phyloP scores from a whole-genome alignment of 2,888 invertebrate genomes.

The Philopedon plagiatum region DNA sequence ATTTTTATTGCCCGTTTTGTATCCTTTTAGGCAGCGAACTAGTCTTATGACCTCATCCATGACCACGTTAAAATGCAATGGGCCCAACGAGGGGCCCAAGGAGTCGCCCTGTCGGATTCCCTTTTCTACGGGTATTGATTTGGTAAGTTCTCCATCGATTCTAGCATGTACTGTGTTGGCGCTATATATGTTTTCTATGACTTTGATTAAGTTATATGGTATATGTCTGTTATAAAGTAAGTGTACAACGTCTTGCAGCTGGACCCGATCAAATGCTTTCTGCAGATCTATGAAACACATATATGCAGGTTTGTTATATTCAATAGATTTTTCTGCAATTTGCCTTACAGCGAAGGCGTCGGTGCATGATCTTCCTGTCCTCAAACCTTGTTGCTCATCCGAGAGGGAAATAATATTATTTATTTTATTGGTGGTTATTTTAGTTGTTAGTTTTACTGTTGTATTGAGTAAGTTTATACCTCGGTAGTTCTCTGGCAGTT shows the following conservation, averaged over 20 bases:
- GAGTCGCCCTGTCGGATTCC: neutral
- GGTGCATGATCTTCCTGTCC: constrained; percentile 18
- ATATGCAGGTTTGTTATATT: constrained; percentile 30
- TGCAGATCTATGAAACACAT: constrained; percentile 21
- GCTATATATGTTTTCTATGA: too few relatives aligned
- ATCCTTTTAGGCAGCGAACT: neutral
- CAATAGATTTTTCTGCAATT: constrained; percentile 30
- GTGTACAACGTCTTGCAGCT: constrained; percentile 11
- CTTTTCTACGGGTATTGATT: too few relatives aligned
- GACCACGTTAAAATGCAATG: too few relatives aligned
- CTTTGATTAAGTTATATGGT: too few relatives aligned
- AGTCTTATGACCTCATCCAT: neutral
- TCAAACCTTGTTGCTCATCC: constrained; percentile 22
- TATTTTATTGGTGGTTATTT: constrained; percentile 21
- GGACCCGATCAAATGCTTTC: too few relatives aligned
- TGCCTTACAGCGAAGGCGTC: constrained; percentile 17
- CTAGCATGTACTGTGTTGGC: neutral
- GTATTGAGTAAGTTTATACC: constrained; percentile 14
- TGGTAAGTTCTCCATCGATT: too few relatives aligned
- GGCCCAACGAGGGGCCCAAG: too few relatives aligned
- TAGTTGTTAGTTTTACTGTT: constrained; percentile 14
- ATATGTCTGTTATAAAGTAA: too few relatives aligned
- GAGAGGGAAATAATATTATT: constrained; percentile 7
- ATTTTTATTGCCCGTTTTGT: neutral
- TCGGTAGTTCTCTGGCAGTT: constrained; percentile 49